Base-by-base conservation (phyloP, 2,113 vertebrate genomes). In the Ancistrus triradiatus region DNA sequence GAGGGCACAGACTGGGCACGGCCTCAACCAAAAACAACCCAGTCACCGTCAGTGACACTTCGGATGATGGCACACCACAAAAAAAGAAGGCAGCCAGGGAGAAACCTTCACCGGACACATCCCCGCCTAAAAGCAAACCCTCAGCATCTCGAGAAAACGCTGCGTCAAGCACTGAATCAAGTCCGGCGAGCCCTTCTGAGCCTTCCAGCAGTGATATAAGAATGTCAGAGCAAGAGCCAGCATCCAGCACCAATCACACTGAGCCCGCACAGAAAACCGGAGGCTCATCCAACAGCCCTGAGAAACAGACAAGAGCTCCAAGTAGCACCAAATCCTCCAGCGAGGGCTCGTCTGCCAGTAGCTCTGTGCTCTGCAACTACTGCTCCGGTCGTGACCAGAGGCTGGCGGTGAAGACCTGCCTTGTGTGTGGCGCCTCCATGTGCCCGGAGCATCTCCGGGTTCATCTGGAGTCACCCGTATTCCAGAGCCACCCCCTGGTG, bases 361-460 rank as follows among this genome's bases (percentile, higher is more conserved):
- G 31, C 24, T 55, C 75, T 0, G 74, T 90, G 18, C 53, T 52
- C 1, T 91, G 90, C 73, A 80, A 86, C 63, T 90, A 88, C 47
- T 90, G 89, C 73, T 80, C 79, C 14, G 72, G 77, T 57, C 27
- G 38, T 0, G 51, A 55, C 0, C 72, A n/a, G 57, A 78, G 78
- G 63, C 18, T 52, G 0, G 90, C 89, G 1, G 81, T 89, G 17
- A 91, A 86, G 74, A 90, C 89, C 38, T 91, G 90, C 38, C 81
- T 90, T 53, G 81, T 86, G 59, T 91, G 90, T 1, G 88, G 87
- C 6, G 89, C 86, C 6, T 90, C 89, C 43, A 87, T 91, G 86
- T 91, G 90, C 43, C 3, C 63, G 0, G 78, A 86, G 18, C 90
- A 91, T 49, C 82, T 90, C 25, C 80, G 74, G 6, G 76, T 78